Base-by-base conservation (phyloP, 92 coral and sea anemone species). In the Epizoanthus scotinus region DNA sequence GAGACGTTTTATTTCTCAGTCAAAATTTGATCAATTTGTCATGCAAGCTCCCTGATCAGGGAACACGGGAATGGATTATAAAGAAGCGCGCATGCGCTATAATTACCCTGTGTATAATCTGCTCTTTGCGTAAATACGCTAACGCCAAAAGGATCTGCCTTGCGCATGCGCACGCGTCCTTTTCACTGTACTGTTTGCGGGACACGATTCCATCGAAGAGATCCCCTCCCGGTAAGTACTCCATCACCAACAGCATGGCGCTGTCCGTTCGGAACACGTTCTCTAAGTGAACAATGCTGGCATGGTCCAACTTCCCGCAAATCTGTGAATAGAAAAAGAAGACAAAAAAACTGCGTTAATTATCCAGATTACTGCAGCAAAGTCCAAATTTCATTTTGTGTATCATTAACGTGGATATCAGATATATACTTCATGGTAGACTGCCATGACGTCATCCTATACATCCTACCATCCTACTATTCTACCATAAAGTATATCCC, bases 151-250 rank as follows among this genome's bases (percentile, higher is more conserved):
- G 84, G 26, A 92, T 87, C 83, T 94, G 98, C 21, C 92, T 85
- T 10, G 90, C 85, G 63, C 97, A 90, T 8, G 94, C 88, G 79
- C 98, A 94, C 20, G 97, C 97, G 83, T 94, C 97, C 73, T 90
- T 94, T 63, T 94, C 98, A 21, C 97, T 92, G 92, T 87, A 94
- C 67, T 83, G 89, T 12, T 91, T 89, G 75, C 98, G 89, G 21
- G 97, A 84, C 34, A 94, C 97, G 63, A 94, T 85, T 17, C 98
- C 98, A 71, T 94, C 98, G 71, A 94, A 94, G 81, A 94, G 88
- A 71, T 94, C 98, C n/a, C 98, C 98, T 8, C 98, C 98, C 26
- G 97, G 97, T 0, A 94, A 90, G 71, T 94, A 94, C 75, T 94
- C 98, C 57, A 94, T 84, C 14, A 94, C 98, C 50, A 94, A 87